Evolutionary conservation across 1,140 invertebrate species (phyloP).

Genomic region (Drosophila bipectinata): DNA sequence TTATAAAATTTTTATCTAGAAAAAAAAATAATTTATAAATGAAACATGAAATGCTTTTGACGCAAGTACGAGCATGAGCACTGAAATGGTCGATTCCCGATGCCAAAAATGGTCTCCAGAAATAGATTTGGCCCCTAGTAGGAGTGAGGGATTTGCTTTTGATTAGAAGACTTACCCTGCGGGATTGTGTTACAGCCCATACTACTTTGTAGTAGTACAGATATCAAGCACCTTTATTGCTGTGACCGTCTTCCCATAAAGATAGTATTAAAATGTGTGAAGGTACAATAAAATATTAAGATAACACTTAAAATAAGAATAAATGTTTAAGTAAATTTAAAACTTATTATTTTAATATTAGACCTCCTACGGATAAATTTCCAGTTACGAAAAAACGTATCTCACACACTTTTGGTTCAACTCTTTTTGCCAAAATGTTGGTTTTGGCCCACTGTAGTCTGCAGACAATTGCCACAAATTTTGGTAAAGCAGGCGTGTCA

Average conservation of each 20-base stretch:
- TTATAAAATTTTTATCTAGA: constrained; percentile 26
- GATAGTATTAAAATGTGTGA: too few species aligned
- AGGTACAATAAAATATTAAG: too few species aligned
- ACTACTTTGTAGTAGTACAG: background rate
- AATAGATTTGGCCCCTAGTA: constrained; percentile 28
- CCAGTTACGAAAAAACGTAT: too few species aligned
- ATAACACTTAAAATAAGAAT: too few species aligned
- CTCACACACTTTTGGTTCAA: background rate
- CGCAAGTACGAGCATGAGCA: constrained; percentile 47
- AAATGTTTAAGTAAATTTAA: too few species aligned
- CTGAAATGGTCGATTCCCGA: constrained; percentile 23
- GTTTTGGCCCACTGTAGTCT: constrained; percentile 34
- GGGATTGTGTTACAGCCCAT: background rate
- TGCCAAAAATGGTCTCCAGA: constrained; percentile 30
- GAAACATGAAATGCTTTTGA: constrained; percentile 50
- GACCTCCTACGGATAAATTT: too few species aligned
- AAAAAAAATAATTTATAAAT: constrained; percentile 48
- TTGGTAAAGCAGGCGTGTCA: constrained; percentile 75
- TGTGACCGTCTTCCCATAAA: too few species aligned
- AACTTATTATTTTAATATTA: too few species aligned
- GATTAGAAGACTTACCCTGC: background rate
- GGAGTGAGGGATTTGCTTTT: background rate
- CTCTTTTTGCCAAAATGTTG: constrained; percentile 38
- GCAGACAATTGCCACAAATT: constrained; percentile 73
- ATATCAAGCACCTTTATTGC: too few species aligned